Evolutionary conservation across 2,888 invertebrate species (phyloP), one percentile per base, ranked within the genome.

Genomic region (Harpalus rubripes): DNA sequence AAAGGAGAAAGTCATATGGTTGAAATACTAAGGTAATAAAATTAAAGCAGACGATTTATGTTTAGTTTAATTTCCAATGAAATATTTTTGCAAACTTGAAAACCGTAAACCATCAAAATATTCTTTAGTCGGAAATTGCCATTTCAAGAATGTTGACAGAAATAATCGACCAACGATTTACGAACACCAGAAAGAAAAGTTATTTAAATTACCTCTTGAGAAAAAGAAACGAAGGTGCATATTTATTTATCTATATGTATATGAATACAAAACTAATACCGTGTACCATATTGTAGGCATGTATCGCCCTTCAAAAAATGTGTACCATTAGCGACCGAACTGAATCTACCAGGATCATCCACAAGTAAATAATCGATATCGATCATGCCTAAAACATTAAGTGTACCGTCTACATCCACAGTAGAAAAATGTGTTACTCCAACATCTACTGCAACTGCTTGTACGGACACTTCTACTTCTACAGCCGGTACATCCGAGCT

Each of bases 21-120:
- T n/a, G 15, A 18, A 59, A 59, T 59, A 7, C 16, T 15, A 16
- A 59, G 16, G 59, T 59, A 59, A 32, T 32, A 32, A 32, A 32
- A 32, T 1, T 32, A 32, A 32, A 32, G 32, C 32, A 32, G 32
- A 5, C 5, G 3, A 6, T 32, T 32, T 32, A 32, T 32, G 32
- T 5, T 32, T 32, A 32, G 32, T 32, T 32, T 32, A 1, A 32
- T 32, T 32, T 32, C 0, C 5, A 32, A 32, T 32, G 32, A 32
- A 32, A 4, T 32, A 32, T 32, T 32, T 32, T 32, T 32, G 32
- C 32, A 59, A 18, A 16, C 59, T 18, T 59, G 59, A 59, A 59
- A 18, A n/a, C 59, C 59, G 59, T 15, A 26, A 63, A 63, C 63
- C 63, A 63, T 63, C 63, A 18, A 63, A 63, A 63, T 63, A 63